Base-by-base conservation (phyloP, 2,797 vertebrate species). In the Oreochromis grahami region DNA sequence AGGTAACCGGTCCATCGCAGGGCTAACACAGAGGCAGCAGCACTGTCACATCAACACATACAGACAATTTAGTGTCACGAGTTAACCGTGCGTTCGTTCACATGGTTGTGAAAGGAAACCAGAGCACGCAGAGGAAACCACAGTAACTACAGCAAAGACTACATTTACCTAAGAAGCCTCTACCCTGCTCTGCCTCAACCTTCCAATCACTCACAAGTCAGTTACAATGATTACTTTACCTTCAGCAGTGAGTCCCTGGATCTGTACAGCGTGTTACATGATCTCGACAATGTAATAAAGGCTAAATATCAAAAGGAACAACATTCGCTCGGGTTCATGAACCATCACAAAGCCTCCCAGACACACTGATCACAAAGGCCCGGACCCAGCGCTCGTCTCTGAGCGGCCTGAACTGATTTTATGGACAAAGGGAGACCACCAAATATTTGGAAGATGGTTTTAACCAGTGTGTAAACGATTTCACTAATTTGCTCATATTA, bases 391-490 rank as follows among this genome's bases (percentile, higher is more conserved):
- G 12, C 60, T 21, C 11, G 12, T 13, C 55, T 29, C 13, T 9
- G 26, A 58, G 14, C 3, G 26, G 55, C 9, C 9, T 9, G 26
- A 17, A 8, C 24, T 58, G 55, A 5, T 58, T 15, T 58, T 8
- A 32, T 6, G 14, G 8, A 8, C 8, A 9, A 17, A 58, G 26
- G 15, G 26, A 56, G 26, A 13, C 10, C 58, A n/a, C 32, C 34
- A 21, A 41, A 41, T 65, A 65, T 41, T 8, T 38, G 34, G 32
- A 0, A 14, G 36, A 8, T 4, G 1, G 36, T 4, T 68, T 68
- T 41, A 0, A 68, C 38, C 0, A 2, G 12, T 68, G 63, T 68
- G 8, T 24, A 43, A 68, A 13, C 0, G 0, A 9, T 24, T 43
- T 21, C n/a, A 24, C 19, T 0, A 21, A 72, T 12, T 8, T 12